Evolutionary conservation across 2,797 vertebrate species (phyloP).

Genomic region (Rhinophrynus dorsalis): DNA sequence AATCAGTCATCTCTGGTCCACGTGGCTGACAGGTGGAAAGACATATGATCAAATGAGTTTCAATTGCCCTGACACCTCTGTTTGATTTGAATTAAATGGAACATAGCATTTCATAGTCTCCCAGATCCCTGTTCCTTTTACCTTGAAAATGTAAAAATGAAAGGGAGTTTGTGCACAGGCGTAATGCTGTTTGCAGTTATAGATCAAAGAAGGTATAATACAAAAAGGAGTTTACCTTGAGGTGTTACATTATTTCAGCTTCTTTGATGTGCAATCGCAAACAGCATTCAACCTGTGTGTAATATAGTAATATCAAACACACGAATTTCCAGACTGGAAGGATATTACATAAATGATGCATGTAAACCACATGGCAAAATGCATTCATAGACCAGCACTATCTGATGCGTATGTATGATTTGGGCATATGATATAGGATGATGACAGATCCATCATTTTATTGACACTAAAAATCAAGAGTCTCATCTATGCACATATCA

Average conservation of each 20-base stretch:
- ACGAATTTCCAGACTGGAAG: neutral
- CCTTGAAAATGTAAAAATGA: neutral
- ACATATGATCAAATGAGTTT: conserved; percentile 14
- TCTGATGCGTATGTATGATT: too few relatives aligned
- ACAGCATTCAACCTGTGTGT: conserved; percentile 2
- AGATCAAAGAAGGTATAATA: conserved; percentile 25
- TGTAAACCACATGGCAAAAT: neutral
- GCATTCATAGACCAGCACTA: neutral
- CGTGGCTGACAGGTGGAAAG: conserved; percentile 7
- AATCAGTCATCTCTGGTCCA: conserved; percentile 20
- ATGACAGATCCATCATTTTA: too few relatives aligned
- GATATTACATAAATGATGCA: neutral
- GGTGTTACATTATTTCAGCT: conserved; percentile 15
- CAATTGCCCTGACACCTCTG: conserved; percentile 15
- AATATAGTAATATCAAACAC: conserved; percentile 18
- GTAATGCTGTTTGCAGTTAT: conserved; percentile 13
- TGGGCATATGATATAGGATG: too few relatives aligned
- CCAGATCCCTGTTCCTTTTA: neutral
- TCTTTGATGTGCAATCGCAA: conserved; percentile 37
- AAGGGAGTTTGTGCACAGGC: neutral
- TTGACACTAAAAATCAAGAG: too few relatives aligned
- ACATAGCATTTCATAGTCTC: neutral
- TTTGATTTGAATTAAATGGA: conserved; percentile 20
- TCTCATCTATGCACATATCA: too few relatives aligned
- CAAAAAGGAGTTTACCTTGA: conserved; percentile 23